Evolutionary conservation across 2,113 vertebrate species (phyloP), one percentile per base, ranked within the genome.

Genomic region (Hyperoodon ampullatus): DNA sequence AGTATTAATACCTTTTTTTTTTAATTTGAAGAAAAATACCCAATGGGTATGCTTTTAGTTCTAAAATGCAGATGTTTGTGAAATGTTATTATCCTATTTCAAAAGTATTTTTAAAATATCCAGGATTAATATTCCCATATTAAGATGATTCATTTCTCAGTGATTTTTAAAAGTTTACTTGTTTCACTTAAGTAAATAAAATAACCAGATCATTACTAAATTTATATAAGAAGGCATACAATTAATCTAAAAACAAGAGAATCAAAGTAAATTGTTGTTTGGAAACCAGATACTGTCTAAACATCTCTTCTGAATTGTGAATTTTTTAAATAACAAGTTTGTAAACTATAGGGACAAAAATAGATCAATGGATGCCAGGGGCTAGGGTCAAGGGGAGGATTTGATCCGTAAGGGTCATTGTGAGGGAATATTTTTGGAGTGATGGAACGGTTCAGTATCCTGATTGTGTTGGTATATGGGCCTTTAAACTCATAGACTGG

Each of bases 161-260:
- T 81, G 53, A 61, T 70, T 7, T 75, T 95, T 39, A 71, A 78
- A 97, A 91, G 42, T 95, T 94, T 88, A 90, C 33, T 97, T 97
- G 74, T 95, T 96, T 96, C 50, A 85, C 66, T 74, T 96, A 82
- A 94, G 86, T 78, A 72, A 92, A 71, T 97, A 90, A 90, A 96
- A 82, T 88, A 92, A 47, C 35, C 53, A 87, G 21, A 82, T 96
- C 26, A 88, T 71, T 78, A 83, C 50, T 74, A 65, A 66, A 9
- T 94, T 94, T 97, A 86, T 61, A 92, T 42, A 93, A 92, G 70
- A 93, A 95, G 68, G 47, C 42, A 92, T 95, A 88, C 81, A 89
- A 90, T 89, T 96, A 92, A 84, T 90, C 35, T 84, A 78, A 95
- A 96, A 92, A 55, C 44, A 95, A 82, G 47, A 95, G 74, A 91